These are phyloP conservation scores for Petrophora chlorosata DNA, from an alignment of 2,888 invertebrate genomes.

Conservation along the genomic window DNA sequence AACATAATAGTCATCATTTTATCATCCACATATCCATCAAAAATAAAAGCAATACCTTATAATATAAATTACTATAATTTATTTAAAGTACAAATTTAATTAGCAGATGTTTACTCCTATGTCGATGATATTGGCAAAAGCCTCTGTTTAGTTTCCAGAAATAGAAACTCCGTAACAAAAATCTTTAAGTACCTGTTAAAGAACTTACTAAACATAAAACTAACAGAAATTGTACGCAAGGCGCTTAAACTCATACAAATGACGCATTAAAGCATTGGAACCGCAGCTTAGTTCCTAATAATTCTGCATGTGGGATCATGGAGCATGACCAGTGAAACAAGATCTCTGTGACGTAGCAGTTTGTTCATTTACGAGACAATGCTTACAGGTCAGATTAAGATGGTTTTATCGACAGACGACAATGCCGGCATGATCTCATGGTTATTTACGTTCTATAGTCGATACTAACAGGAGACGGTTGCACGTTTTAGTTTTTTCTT, in stretches of 20 bases:
- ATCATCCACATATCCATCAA: no score
- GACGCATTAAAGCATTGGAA: conserved; percentile 47
- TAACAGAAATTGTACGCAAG: conserved; percentile 6
- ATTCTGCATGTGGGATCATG: conserved; percentile 41
- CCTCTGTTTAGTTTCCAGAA: background rate
- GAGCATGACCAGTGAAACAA: conserved; percentile 30
- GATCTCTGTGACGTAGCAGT: conserved; percentile 32
- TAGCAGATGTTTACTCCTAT: no score
- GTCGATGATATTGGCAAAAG: background rate
- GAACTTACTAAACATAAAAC: conserved; percentile 9
- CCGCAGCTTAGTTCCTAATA: conserved; percentile 46
- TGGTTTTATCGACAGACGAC: conserved; percentile 30
- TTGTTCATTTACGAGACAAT: conserved; percentile 25
- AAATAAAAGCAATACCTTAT: no score
- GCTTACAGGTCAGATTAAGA: conserved; percentile 32
- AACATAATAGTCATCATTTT: no score
- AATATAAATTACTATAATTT: no score
- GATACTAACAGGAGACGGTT: conserved; percentile 23
- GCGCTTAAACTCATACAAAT: conserved; percentile 27
- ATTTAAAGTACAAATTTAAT: no score
- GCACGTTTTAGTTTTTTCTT: no score
- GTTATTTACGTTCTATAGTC: conserved; percentile 40
- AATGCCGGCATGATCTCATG: conserved; percentile 45
- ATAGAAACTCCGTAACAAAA: conserved; percentile 2
- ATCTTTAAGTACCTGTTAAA: conserved; percentile 3